Conservation (phyloP, 2,797 vertebrate genomes). For the Oreortyx pictus region DNA sequence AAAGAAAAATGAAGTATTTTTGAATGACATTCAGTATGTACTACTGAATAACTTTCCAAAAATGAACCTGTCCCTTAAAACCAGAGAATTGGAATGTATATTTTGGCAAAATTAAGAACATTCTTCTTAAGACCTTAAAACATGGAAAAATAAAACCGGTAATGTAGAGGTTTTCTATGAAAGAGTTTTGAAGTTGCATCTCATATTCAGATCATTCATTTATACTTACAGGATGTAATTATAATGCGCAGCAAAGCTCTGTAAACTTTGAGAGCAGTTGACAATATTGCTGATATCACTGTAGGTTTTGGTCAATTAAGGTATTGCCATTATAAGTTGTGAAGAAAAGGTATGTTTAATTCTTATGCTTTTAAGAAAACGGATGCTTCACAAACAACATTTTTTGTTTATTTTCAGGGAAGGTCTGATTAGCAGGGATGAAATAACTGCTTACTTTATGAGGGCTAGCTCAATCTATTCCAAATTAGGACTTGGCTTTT, state of each 20-base stretch:
- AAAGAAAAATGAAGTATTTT: not conserved
- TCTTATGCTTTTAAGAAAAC: not conserved
- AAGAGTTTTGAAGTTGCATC: not conserved
- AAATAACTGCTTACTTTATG: slow-evolving; percentile 97
- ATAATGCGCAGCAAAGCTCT: not conserved
- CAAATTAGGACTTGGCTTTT: slow-evolving; percentile 93
- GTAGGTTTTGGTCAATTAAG: not conserved
- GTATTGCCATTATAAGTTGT: not conserved
- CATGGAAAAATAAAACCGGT: not conserved
- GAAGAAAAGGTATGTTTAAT: not conserved
- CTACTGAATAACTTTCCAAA: not conserved
- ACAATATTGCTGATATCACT: not conserved
- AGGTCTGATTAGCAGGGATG: slow-evolving; percentile 91
- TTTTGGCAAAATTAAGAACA: not conserved
- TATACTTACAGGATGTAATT: slow-evolving; percentile 18
- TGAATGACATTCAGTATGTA: not conserved
- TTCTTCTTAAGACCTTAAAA: not conserved
- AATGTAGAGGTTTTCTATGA: not conserved
- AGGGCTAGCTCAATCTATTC: slow-evolving; percentile 95
- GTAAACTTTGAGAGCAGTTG: not conserved
- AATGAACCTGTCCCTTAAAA: not conserved
- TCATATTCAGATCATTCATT: not conserved
- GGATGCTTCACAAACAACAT: not conserved
- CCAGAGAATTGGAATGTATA: not conserved
- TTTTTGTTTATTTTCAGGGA: slow-evolving; percentile 81